These are phyloP conservation scores for Ochotona curzoniae DNA, from an alignment of 2,113 vertebrate species.

Conservation along the genomic window DNA sequence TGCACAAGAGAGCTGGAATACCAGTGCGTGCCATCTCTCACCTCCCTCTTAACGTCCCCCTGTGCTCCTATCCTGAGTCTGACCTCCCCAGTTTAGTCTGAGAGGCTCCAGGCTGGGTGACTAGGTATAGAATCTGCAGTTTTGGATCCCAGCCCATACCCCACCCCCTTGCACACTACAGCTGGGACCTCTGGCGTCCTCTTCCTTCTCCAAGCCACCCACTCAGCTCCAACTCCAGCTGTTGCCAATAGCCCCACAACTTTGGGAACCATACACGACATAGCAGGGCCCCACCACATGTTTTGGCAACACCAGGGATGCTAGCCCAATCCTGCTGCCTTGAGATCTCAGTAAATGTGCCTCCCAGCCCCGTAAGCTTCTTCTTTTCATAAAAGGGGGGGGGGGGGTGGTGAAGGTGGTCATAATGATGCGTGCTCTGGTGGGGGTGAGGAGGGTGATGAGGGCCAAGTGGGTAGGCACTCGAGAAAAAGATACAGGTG, in stretches of 20 bases:
- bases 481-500: neutral
- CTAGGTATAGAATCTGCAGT: neutral
- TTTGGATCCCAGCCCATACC: neutral
- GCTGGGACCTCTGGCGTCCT: neutral
- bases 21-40: accelerated
- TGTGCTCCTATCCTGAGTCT: neutral
- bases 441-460: no score
- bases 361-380: neutral
- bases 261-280: neutral
- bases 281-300: neutral
- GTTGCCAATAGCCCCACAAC: neutral
- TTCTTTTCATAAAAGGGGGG: neutral
- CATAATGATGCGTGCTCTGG: no score
- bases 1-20: neutral
- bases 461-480: neutral
- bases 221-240: neutral
- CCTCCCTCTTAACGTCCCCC: no score
- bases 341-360: neutral
- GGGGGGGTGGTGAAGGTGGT: neutral
- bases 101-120: neutral
- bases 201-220: neutral
- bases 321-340: neutral
- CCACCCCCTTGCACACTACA: neutral
- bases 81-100: neutral
- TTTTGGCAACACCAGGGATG: neutral